phyloP scores from a whole-genome alignment of 2,113 vertebrate species.

The Grallaria varia region DNA sequence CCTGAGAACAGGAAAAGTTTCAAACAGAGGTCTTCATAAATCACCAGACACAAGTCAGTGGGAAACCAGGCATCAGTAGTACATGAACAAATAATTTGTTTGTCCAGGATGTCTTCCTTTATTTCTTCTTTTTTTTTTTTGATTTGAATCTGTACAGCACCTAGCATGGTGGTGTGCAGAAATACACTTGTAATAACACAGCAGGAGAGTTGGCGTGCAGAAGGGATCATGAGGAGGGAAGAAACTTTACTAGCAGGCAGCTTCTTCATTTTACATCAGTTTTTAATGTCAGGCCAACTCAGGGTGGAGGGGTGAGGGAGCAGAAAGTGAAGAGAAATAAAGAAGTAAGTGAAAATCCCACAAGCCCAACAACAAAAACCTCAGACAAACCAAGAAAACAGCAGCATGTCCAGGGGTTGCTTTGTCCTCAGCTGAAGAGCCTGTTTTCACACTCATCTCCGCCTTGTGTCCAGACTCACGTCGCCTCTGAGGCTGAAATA shows the following conservation, averaged over 20 bases:
- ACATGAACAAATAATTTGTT: constrained; percentile 27
- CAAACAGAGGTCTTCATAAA: constrained; percentile 59
- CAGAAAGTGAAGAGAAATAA: constrained; percentile 14
- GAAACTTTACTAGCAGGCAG: constrained; percentile 22
- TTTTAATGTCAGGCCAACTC: constrained; percentile 43
- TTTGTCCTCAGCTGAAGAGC: constrained; percentile 13
- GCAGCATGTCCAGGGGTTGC: not conserved
- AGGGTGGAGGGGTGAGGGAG: not conserved
- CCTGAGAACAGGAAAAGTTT: constrained; percentile 62
- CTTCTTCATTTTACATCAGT: constrained; percentile 13
- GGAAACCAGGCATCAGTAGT: constrained; percentile 44
- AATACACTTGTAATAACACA: constrained; percentile 51
- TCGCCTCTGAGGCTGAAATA: constrained; percentile 5
- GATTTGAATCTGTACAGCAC: not conserved
- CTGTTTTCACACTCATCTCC: constrained; percentile 33
- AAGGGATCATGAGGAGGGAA: not conserved
- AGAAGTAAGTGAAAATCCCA: constrained; percentile 3
- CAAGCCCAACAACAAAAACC: not conserved
- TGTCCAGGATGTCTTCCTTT: constrained; percentile 30
- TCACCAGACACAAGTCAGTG: constrained; percentile 37
- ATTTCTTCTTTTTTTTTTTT: not conserved
- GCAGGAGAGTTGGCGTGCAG: not conserved
- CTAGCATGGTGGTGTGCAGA: not conserved
- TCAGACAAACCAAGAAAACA: constrained; percentile 29
- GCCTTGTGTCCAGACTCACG: not conserved